phyloP scores from a whole-genome alignment of 1,140 invertebrate species.

The Lutraria rhynchaena region DNA sequence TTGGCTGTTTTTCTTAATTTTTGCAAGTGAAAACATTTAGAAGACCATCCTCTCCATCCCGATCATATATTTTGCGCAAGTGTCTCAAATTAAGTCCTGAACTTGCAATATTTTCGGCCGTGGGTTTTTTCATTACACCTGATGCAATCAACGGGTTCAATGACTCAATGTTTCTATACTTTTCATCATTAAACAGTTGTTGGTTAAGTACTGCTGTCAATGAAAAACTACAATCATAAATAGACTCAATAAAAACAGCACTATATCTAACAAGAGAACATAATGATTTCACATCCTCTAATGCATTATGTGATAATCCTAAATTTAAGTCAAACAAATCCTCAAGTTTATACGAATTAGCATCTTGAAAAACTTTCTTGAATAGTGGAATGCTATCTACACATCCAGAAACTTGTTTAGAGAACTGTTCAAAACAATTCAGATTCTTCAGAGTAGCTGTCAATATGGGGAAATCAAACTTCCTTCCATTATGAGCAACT shows the following conservation, averaged over 20 bases:
- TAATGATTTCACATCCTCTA: slow-evolving; percentile 9
- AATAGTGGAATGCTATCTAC: slow-evolving; percentile 9
- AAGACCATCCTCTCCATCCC: neutral
- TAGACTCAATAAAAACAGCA: neutral
- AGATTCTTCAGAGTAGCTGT: neutral
- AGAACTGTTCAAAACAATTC: neutral
- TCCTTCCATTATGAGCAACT: slow-evolving; percentile 1
- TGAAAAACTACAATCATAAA: neutral
- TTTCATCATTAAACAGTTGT: neutral
- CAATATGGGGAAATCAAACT: neutral
- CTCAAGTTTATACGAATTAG: slow-evolving; percentile 7
- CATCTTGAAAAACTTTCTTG: slow-evolving; percentile 19
- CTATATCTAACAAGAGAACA: neutral
- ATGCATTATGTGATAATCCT: slow-evolving; percentile 23
- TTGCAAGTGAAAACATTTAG: neutral
- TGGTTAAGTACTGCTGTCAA: too few relatives aligned
- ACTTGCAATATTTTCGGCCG: neutral
- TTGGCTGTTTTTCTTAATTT: too few relatives aligned
- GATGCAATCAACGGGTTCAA: neutral
- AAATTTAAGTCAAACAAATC: slow-evolving; percentile 8
- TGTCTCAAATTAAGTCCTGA: neutral
- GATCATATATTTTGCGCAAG: neutral
- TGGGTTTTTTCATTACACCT: neutral
- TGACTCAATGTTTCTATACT: neutral
- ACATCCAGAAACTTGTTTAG: neutral